phyloP scores from a whole-genome alignment of 2,113 vertebrate species.

The Lepidothrix coronata region DNA sequence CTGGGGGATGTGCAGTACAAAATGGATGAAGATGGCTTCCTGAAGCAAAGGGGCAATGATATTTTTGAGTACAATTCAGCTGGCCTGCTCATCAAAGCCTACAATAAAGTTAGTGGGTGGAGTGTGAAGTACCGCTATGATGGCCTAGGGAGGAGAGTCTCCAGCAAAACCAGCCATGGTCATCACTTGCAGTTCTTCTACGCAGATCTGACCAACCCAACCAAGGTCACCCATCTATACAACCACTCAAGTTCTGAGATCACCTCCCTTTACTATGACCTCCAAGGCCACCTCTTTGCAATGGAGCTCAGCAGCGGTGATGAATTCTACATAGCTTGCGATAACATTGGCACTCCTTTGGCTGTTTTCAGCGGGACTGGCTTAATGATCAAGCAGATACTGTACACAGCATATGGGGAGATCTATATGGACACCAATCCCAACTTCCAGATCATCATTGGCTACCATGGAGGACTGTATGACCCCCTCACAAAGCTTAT shows the following conservation, averaged over 20 bases:
- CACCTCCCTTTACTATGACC: conserved; percentile 95
- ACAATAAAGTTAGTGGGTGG: conserved; percentile 89
- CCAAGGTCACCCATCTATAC: conserved; percentile 95
- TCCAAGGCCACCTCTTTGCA: conserved; percentile 96
- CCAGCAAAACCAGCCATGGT: conserved; percentile 84
- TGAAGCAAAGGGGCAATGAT: conserved; percentile 91
- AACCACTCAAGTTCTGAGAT: conserved; percentile 98
- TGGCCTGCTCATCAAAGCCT: conserved; percentile 88
- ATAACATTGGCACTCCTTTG: conserved; percentile 94
- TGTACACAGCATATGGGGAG: conserved; percentile 95
- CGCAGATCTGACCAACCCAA: conserved; percentile 91
- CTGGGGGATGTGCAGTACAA: conserved; percentile 92
- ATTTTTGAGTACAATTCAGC: conserved; percentile 95
- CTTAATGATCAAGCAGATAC: conserved; percentile 95
- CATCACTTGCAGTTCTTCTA: conserved; percentile 98
- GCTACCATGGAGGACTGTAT: conserved; percentile 95
- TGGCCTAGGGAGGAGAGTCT: conserved; percentile 91
- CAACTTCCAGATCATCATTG: conserved; percentile 89
- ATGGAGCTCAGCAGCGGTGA: conserved; percentile 97
- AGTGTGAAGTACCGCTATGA: conserved; percentile 93
- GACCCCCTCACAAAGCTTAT: conserved; percentile 93
- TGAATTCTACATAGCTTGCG: conserved; percentile 96
- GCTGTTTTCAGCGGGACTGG: conserved; percentile 96
- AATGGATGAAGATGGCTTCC: conserved; percentile 95
- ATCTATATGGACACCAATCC: conserved; percentile 98